Evolutionary conservation across 2,113 vertebrate species (phyloP).

Genomic region (Lepus europaeus): DNA sequence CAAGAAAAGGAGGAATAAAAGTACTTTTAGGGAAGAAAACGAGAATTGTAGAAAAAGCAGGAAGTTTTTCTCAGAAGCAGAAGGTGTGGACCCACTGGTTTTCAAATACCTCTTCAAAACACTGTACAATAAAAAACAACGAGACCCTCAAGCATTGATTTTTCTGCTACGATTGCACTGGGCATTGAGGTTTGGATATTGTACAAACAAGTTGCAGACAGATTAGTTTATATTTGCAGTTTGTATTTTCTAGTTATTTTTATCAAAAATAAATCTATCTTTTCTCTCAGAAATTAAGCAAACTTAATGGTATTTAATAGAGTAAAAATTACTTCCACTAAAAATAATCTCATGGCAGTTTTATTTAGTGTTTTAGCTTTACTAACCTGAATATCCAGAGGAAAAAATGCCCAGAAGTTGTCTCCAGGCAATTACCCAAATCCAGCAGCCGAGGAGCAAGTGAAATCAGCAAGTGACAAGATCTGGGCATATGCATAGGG

Average conservation of each 20-base stretch:
- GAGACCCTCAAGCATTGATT: background rate
- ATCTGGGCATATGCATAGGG: constrained; percentile 9
- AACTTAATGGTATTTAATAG: background rate
- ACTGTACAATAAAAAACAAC: background rate
- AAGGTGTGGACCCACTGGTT: background rate
- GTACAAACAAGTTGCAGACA: background rate
- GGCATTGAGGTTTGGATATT: background rate
- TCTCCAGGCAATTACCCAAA: constrained; percentile 77
- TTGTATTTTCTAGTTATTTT: background rate
- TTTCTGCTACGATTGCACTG: background rate
- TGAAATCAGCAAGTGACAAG: constrained; percentile 59
- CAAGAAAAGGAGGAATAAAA: constrained; percentile 33
- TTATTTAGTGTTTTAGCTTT: constrained; percentile 65
- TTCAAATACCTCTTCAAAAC: background rate
- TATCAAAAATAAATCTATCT: background rate
- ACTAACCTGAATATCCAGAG: constrained; percentile 37
- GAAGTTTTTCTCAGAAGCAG: background rate
- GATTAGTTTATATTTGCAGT: constrained; percentile 4
- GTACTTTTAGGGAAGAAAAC: background rate
- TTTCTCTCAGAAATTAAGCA: background rate
- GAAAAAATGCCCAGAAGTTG: constrained; percentile 64
- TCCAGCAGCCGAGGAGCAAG: constrained; percentile 64
- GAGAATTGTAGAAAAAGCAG: background rate
- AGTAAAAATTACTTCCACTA: constrained; percentile 35
- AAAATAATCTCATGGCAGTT: constrained; percentile 36